Evolutionary conservation across 2,113 vertebrate species (phyloP), one percentile per base, ranked within the genome.

Genomic region (Emydocephalus ijimae): DNA sequence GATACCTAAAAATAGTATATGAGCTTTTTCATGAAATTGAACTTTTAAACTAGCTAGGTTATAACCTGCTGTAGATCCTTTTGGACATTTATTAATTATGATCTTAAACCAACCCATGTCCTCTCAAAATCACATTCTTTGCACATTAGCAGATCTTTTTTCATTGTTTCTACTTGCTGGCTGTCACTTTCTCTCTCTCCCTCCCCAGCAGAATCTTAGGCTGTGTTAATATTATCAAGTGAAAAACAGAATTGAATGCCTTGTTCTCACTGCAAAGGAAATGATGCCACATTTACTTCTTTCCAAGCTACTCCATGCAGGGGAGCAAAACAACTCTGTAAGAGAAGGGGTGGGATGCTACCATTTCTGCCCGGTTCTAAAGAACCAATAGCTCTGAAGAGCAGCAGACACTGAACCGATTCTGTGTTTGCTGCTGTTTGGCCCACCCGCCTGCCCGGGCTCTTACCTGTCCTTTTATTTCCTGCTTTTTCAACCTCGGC

Each of bases 1-100:
- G 89, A 92, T 92, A n/a, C 96, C 93, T 96, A 89, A 95, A 93
- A 94, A 91, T 90, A 91, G 12, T 91, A 55, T 26, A 90, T 89
- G 59, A 92, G 92, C 10, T 10, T 96, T 94, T 91, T 81, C 89
- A 88, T 91, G 54, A 93, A 94, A 94, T 89, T 90, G 21, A 95
- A 95, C 39, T 95, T 61, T 61, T 94, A 95, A 74, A 52, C 7
- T 93, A 95, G 64, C 90, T 88, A 59, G 89, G 94, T 43, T 92
- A 64, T 56, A 90, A 89, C 93, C 88, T 94, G 69, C 88, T 15
- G 48, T 52, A 93, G 50, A 43, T 55, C 92, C n/a, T 24, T 4
- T 57, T 24, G 54, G 90, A 87, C 88, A 90, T 96, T 10, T 91
- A 92, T 93, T 92, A 94, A 94, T 93, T 93, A 89, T 92, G 85